Evolutionary conservation across 2,888 invertebrate species (phyloP).

Genomic region (Lycophotia porphyrea): DNA sequence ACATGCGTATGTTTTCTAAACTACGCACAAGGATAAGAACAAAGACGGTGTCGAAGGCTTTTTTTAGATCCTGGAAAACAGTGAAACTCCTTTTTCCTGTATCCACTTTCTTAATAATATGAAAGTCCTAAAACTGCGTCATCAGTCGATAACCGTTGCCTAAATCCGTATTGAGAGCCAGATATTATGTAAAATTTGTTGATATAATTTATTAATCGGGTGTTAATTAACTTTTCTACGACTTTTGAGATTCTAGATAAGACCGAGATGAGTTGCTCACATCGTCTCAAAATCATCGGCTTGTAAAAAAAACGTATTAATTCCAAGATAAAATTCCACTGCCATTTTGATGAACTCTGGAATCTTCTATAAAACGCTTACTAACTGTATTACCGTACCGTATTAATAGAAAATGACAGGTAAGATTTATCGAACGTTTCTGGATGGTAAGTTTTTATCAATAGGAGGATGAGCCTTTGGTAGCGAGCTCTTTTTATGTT

Average conservation of each 20-base stretch:
- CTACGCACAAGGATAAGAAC: no score
- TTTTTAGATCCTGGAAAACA: background rate
- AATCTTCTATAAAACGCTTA: conserved; percentile 13
- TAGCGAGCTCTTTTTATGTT: conserved; percentile 31
- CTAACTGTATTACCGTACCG: conserved; percentile 23
- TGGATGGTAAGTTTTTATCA: conserved; percentile 40
- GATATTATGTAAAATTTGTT: background rate
- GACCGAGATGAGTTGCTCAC: background rate
- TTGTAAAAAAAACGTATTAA: conserved; percentile 7
- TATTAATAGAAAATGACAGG: conserved; percentile 42
- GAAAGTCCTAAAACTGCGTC: background rate
- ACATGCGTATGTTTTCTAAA: no score
- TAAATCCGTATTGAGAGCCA: background rate
- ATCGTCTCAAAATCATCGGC: background rate
- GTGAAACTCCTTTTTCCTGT: background rate
- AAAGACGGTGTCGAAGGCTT: background rate
- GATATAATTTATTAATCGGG: background rate
- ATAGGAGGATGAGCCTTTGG: conserved; percentile 38
- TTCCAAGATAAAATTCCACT: background rate
- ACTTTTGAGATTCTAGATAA: background rate
- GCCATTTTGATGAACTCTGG: background rate
- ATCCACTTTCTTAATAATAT: background rate
- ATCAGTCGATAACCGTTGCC: background rate
- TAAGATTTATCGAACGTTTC: conserved; percentile 52
- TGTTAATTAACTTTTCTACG: background rate